Conservation (phyloP, 2,113 vertebrate species). For the Scomber scombrus region DNA sequence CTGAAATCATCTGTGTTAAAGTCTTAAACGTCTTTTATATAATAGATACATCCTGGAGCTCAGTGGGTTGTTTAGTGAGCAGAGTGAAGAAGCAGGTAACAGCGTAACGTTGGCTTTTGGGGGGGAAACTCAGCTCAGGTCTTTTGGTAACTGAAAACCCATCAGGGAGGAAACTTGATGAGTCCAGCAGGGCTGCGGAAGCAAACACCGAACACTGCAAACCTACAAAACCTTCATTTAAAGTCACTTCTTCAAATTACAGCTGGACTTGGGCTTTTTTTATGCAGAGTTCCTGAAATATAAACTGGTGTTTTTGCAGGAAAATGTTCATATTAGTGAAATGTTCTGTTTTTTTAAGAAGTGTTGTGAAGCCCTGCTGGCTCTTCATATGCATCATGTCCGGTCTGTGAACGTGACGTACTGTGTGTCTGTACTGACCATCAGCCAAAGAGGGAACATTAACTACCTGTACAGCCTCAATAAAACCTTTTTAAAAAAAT, state of each 20-base stretch:
- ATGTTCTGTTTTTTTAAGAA: no score
- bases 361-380: background rate
- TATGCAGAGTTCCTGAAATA: background rate
- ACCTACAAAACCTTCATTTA: no score
- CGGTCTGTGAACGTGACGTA: background rate
- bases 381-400: background rate
- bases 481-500: conserved; percentile 53
- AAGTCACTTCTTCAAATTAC: no score
- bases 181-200: background rate
- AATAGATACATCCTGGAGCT: background rate
- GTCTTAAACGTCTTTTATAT: background rate
- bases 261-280: no score
- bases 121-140: conserved; percentile 23
- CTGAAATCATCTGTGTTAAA: no score
- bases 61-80: background rate
- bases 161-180: conserved; percentile 17
- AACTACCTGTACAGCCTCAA: conserved; percentile 69
- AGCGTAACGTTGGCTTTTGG: background rate
- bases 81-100: background rate
- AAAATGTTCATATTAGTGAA: background rate
- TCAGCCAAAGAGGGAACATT: conserved; percentile 26
- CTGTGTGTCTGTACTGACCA: conserved; percentile 3
- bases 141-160: background rate
- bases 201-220: no score
- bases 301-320: background rate